Evolutionary conservation across 2,888 invertebrate genomes (phyloP), one percentile per base, ranked within the genome.

Genomic region (Diarsia mendica): DNA sequence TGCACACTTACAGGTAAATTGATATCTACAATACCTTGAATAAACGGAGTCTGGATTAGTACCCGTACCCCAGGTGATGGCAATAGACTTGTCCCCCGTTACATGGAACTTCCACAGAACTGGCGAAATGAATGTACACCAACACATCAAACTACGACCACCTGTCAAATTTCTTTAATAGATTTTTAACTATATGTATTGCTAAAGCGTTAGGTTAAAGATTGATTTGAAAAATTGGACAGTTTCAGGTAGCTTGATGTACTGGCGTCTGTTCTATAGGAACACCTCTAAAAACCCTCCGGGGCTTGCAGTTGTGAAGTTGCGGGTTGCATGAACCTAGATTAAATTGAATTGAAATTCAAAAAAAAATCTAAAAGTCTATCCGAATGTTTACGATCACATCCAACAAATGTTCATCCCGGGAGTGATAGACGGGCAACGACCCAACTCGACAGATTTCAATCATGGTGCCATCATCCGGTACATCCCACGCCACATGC

Each of bases 1-100:
- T 98, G 98, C 92, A 97, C 97, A 20, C 94, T 98, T 5, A 97
- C 97, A 83, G 97, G 97, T 97, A 89, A 93, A 90, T 82, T 63
- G 53, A 51, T 9, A 15, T 2, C 49, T 9, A n/a, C 15, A 11
- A 28, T 4, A 44, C 11, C 72, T 71, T 28, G 4, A 15, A n/a
- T 28, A 28, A 23, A 51, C 5, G 39, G 0, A 44, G 13, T 63
- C 44, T 8, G n/a, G n/a, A n/a, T 63, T n/a, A 44, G 1, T 63
- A 39, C n/a, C n/a, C 2, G 28, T 1, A 28, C 28, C 28, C 28
- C 13, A 6, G 44, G 44, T 3, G 6, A 44, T 44, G 13, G 44
- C 11, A 44, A 44, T n/a, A n/a, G 6, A 0, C 11, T n/a, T 13
- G 13, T 28, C 0, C 6, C 13, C 20, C n/a, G 2, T 44, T n/a